A percentile compares a stretch with the other conserved stretches of the same genome.
These are phyloP conservation scores for Collichthys lucidus DNA, from an alignment of 2,113 vertebrate genomes.

Conservation along the genomic window DNA sequence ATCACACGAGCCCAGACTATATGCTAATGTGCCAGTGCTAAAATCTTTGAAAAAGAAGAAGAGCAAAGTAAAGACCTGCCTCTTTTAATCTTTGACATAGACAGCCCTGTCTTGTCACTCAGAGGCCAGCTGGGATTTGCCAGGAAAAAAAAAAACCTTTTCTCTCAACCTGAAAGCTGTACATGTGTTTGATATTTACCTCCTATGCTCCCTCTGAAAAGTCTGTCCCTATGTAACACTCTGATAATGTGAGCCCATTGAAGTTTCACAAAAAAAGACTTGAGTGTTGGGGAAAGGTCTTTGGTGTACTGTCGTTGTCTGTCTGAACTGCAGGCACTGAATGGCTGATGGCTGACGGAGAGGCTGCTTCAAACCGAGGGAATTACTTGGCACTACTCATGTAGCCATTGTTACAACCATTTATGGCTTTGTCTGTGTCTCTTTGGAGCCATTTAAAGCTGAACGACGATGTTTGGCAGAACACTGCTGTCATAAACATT, in stretches of 20 bases:
- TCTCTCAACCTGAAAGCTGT: slow-evolving; percentile 40
- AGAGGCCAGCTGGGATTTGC: slow-evolving; percentile 44
- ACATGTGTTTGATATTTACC: slow-evolving; percentile 57
- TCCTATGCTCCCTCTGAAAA: slow-evolving; percentile 27
- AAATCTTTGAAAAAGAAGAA: slow-evolving; percentile 31
- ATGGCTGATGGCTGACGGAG: slow-evolving; percentile 34
- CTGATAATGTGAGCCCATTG: slow-evolving; percentile 18
- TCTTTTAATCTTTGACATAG: slow-evolving; percentile 55
- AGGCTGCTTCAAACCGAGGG: slow-evolving; percentile 13
- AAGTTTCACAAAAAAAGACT: slow-evolving; percentile 30
- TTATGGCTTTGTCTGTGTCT: slow-evolving; percentile 13
- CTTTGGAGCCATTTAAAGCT: slow-evolving; percentile 24
- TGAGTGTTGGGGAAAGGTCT: slow-evolving; percentile 31
- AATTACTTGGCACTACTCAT: slow-evolving; percentile 13
- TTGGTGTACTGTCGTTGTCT: slow-evolving; percentile 31
- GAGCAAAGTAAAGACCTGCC: slow-evolving; percentile 13
- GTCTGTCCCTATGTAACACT: slow-evolving; percentile 28
- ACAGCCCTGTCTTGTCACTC: slow-evolving; percentile 53
- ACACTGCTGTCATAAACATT: neutral
- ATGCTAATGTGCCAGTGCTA: slow-evolving; percentile 1
- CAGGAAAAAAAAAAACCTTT: neutral
- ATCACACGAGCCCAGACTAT: slow-evolving; percentile 6
- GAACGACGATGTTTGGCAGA: slow-evolving; percentile 1
- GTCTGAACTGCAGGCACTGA: slow-evolving; percentile 31
- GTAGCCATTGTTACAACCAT: slow-evolving; percentile 19